These are phyloP conservation scores for Siderastrea radians DNA, from an alignment of 92 coral and sea anemone genomes.

Conservation along the genomic window DNA sequence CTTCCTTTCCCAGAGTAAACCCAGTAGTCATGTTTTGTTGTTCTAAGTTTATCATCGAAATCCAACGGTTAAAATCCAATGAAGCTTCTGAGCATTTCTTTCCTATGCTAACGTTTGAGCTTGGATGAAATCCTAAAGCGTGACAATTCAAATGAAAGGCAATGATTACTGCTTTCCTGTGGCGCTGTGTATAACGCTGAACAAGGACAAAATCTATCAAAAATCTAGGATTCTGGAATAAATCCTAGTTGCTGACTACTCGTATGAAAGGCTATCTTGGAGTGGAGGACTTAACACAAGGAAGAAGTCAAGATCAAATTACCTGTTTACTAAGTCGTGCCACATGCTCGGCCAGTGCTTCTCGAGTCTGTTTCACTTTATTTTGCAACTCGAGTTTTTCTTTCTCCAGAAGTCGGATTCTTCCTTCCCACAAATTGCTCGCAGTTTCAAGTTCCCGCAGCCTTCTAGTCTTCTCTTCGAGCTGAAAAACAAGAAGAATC, in stretches of 20 bases:
- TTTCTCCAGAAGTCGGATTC: constrained; percentile 92
- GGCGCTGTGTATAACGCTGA: too few relatives aligned
- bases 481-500: constrained; percentile 44
- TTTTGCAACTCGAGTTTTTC: constrained; percentile 85
- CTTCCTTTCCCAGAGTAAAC: too few relatives aligned
- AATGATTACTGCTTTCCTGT: too few relatives aligned
- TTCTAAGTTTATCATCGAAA: too few relatives aligned
- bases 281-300: neutral
- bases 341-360: constrained; percentile 93
- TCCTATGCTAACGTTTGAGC: neutral
- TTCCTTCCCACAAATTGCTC: constrained; percentile 92
- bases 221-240: too few relatives aligned
- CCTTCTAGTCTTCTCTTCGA: constrained; percentile 94
- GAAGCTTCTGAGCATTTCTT: too few relatives aligned
- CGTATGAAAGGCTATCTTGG: neutral
- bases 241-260: too few relatives aligned
- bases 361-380: constrained; percentile 86
- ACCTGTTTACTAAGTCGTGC: constrained; percentile 96
- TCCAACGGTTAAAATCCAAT: too few relatives aligned
- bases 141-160: too few relatives aligned
- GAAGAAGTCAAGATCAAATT: neutral
- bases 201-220: too few relatives aligned
- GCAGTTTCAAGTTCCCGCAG: constrained; percentile 91
- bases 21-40: too few relatives aligned
- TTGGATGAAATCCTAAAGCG: too few relatives aligned